Conservation (phyloP, 2,888 invertebrate species). For the Ichneumoninae sp. region DNA sequence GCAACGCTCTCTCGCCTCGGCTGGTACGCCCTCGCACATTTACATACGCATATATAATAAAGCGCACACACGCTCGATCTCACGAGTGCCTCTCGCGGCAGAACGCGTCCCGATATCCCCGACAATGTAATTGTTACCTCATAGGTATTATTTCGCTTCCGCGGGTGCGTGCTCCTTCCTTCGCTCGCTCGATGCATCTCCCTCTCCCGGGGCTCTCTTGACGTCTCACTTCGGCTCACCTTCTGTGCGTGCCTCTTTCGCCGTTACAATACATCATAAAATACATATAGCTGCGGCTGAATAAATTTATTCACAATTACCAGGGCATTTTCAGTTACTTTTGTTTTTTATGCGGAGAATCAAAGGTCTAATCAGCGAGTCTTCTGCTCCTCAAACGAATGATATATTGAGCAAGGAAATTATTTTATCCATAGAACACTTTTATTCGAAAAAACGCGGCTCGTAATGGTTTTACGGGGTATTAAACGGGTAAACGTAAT, state of each 20-base stretch:
- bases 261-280: constrained; percentile 17
- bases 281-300: neutral
- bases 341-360: neutral
- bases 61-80: constrained; percentile 21
- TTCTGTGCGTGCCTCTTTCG: neutral
- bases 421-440: constrained; percentile 16
- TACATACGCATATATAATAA: constrained; percentile 72
- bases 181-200: constrained; percentile 54
- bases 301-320: constrained; percentile 33
- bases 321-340: neutral
- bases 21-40: constrained; percentile 71
- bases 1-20: constrained; percentile 35
- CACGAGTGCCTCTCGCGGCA: constrained; percentile 57
- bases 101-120: constrained; percentile 71
- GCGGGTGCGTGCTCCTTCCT: constrained; percentile 14
- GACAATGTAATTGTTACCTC: constrained; percentile 80
- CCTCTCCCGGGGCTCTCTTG: constrained; percentile 61
- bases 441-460: constrained; percentile 1
- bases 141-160: constrained; percentile 71
- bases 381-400: neutral
- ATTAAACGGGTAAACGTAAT: constrained; percentile 13
- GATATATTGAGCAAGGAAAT: neutral
- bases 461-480: neutral
- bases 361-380: neutral
- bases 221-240: constrained; percentile 72